Percentiles rank a stretch among this genome's conserved stretches.
These are phyloP conservation scores for Stichodactyla helianthus DNA, from an alignment of 64 coral and sea anemone species.

Conservation along the genomic window DNA sequence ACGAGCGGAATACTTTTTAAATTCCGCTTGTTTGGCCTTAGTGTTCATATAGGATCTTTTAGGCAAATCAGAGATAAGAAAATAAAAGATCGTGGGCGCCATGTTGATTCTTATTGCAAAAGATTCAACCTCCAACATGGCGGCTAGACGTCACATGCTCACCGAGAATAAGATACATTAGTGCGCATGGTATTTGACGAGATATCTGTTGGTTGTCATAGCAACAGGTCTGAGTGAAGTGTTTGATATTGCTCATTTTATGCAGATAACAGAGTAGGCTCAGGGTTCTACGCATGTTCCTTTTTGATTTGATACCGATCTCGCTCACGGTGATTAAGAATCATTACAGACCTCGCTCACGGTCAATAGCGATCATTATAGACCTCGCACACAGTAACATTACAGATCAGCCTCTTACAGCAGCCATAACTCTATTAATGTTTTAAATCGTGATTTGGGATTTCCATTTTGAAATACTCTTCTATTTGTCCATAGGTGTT, in stretches of 20 bases:
- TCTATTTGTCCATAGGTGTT: slow-evolving; percentile 30
- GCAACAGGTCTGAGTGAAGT: not conserved
- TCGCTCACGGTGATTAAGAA: not conserved
- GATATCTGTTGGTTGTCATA: not conserved
- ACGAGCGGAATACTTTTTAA: too few relatives aligned
- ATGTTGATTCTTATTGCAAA: too few relatives aligned
- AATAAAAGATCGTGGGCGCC: too few relatives aligned
- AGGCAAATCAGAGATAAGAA: too few relatives aligned
- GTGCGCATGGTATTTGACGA: not conserved
- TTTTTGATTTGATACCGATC: not conserved
- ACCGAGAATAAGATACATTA: not conserved
- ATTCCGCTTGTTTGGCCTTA: too few relatives aligned
- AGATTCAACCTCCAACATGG: too few relatives aligned
- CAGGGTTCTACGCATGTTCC: not conserved
- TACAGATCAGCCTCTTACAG: not conserved
- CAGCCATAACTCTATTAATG: not conserved
- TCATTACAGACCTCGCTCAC: not conserved
- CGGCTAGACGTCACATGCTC: too few relatives aligned
- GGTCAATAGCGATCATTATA: not conserved
- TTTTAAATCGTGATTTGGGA: not conserved
- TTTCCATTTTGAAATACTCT: slow-evolving; percentile 15
- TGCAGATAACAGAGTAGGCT: not conserved
- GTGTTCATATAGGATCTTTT: too few relatives aligned
- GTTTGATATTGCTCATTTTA: slow-evolving; percentile 1
- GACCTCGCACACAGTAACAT: not conserved